Evolutionary conservation across 1,140 invertebrate genomes (phyloP).

Genomic region (Steinernema khuongi): DNA sequence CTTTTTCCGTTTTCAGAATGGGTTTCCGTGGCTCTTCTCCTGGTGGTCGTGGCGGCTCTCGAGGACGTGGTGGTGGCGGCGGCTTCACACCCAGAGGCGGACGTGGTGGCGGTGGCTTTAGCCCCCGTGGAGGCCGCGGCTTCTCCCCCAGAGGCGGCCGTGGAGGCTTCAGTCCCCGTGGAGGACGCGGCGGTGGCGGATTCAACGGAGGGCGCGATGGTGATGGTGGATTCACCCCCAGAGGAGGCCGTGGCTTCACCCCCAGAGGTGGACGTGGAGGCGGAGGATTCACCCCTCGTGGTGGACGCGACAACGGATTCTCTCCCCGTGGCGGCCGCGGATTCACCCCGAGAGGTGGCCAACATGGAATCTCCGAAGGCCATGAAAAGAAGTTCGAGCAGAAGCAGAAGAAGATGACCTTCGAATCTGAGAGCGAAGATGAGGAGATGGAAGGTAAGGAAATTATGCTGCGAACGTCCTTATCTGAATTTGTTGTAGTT

Average conservation of each 20-base stretch:
- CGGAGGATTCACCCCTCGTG: not conserved
- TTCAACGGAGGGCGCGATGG: not conserved
- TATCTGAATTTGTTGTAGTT: not conserved
- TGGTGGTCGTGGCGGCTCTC: not conserved
- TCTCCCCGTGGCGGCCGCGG: not conserved
- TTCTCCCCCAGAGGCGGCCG: not conserved
- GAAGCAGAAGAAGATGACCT: not conserved
- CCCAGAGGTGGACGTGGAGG: not conserved
- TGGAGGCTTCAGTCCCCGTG: not conserved
- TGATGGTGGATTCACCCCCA: not conserved
- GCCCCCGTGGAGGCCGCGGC: not conserved
- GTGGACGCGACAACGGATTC: not conserved
- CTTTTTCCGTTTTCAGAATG: not conserved
- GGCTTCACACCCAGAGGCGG: not conserved
- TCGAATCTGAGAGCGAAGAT: not conserved
- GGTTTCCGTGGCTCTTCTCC: not conserved
- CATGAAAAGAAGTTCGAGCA: not conserved
- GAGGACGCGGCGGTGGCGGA: not conserved
- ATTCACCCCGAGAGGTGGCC: not conserved
- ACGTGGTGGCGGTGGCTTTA: not conserved
- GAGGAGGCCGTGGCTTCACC: not conserved
- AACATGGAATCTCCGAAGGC: not conserved
- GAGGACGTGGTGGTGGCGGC: not conserved
- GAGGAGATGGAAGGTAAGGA: not conserved
- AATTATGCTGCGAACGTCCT: not conserved